Evolutionary conservation across 2,888 invertebrate genomes (phyloP).

Genomic region (Xestoiulus laeticollis): DNA sequence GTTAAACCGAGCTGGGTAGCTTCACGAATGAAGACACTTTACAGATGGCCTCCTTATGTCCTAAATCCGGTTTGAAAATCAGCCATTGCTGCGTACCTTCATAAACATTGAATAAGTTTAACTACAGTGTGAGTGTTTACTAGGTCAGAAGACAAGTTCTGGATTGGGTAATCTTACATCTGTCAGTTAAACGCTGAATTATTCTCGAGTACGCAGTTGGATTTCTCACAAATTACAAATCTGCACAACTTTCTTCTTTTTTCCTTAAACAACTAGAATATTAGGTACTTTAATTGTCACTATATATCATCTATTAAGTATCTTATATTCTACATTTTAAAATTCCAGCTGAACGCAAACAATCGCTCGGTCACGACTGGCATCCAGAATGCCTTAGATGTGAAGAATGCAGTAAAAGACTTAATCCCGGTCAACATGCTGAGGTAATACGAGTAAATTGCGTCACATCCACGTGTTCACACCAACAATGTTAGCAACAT

Average conservation of each 20-base stretch:
- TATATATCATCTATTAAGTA: not conserved
- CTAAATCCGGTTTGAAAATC: slow-evolving; percentile 5
- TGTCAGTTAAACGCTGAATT: not conserved
- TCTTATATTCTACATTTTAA: slow-evolving; percentile 49
- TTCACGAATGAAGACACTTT: not conserved
- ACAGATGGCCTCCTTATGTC: not conserved
- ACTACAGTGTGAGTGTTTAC: not conserved
- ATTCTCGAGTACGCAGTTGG: not conserved
- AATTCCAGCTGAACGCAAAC: slow-evolving; percentile 81
- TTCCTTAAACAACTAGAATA: not conserved
- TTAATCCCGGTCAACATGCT: slow-evolving; percentile 85
- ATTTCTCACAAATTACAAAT: not conserved
- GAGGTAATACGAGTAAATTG: slow-evolving; percentile 67
- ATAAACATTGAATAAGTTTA: not conserved
- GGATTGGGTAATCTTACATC: not conserved
- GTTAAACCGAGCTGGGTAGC: not conserved
- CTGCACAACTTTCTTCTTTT: not conserved
- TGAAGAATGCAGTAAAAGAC: slow-evolving; percentile 81
- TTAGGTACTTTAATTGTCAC: not conserved
- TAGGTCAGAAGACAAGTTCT: slow-evolving; percentile 35
- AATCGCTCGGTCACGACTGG: slow-evolving; percentile 86
- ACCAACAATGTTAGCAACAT: not conserved
- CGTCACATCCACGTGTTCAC: not conserved
- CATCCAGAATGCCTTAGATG: slow-evolving; percentile 85
- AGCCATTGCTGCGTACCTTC: not conserved